Evolutionary conservation across 2,888 invertebrate species (phyloP).

Genomic region (Keiferia lycopersicella): DNA sequence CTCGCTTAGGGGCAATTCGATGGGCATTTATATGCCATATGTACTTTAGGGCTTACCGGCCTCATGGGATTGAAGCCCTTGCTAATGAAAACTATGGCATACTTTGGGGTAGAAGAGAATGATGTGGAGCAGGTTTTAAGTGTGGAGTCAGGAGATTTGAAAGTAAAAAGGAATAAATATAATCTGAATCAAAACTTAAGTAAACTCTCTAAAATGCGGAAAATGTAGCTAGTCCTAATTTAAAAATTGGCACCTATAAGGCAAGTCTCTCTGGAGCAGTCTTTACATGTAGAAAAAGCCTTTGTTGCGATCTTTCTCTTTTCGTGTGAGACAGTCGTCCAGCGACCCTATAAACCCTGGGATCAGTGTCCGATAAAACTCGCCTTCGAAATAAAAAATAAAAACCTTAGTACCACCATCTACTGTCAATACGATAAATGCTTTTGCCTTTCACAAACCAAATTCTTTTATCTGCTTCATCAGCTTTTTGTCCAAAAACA

Average conservation of each 20-base stretch:
- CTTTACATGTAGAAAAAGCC: no score
- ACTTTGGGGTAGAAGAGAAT: constrained; percentile 13
- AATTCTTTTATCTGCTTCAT: constrained; percentile 12
- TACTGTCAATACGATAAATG: neutral
- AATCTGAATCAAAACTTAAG: no score
- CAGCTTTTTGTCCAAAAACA: neutral
- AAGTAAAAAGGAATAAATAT: no score
- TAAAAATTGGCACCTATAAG: no score
- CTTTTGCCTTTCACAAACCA: neutral
- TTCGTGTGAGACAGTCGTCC: no score
- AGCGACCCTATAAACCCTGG: no score
- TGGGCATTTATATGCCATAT: constrained; percentile 79
- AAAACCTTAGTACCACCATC: no score
- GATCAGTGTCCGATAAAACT: no score
- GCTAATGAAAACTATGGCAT: constrained; percentile 58
- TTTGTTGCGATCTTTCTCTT: no score
- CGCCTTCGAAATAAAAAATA: neutral
- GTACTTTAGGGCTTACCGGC: constrained; percentile 64
- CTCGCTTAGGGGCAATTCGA: constrained; percentile 58
- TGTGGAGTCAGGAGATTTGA: neutral
- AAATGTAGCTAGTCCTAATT: no score
- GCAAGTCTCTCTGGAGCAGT: no score
- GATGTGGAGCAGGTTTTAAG: constrained; percentile 9
- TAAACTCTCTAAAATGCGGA: no score
- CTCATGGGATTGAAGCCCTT: constrained; percentile 59